Evolutionary conservation across 2,888 invertebrate genomes (phyloP).

Genomic region (Acanthopleura granulata): DNA sequence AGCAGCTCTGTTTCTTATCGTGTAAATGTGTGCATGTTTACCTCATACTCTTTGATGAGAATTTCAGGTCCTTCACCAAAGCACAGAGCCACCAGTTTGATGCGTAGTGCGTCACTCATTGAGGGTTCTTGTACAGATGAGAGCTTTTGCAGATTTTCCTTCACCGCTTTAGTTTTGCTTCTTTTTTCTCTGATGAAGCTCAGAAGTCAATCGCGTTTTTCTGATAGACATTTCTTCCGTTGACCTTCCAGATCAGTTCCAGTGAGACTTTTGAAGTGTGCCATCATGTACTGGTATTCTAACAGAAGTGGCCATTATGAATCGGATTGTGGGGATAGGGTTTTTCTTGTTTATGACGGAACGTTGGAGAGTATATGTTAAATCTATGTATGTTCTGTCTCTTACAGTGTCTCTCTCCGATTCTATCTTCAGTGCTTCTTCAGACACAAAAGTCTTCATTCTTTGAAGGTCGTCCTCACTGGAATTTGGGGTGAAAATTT

Average conservation of each 20-base stretch:
- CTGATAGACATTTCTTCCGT: not conserved
- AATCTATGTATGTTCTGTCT: not conserved
- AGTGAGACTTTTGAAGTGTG: not conserved
- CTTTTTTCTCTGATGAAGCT: not conserved
- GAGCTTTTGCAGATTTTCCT: not conserved
- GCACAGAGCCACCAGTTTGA: not conserved
- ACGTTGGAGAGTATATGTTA: not conserved
- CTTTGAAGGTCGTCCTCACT: not conserved
- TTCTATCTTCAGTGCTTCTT: too few relatives aligned
- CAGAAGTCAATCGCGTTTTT: not conserved
- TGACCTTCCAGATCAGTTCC: not conserved
- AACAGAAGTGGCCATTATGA: slow-evolving; percentile 19
- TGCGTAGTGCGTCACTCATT: not conserved
- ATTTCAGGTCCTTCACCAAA: not conserved
- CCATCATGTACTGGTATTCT: not conserved
- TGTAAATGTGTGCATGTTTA: not conserved
- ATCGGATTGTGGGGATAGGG: not conserved
- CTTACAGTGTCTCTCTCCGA: too few relatives aligned
- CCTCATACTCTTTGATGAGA: slow-evolving; percentile 3
- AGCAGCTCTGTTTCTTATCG: too few relatives aligned
- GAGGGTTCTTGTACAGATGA: not conserved
- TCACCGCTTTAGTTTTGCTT: not conserved
- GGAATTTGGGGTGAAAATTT: too few relatives aligned
- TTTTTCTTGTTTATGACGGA: not conserved
- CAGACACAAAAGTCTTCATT: not conserved